phyloP scores from a whole-genome alignment of 2,888 invertebrate genomes.

The Allolobophora icterica region DNA sequence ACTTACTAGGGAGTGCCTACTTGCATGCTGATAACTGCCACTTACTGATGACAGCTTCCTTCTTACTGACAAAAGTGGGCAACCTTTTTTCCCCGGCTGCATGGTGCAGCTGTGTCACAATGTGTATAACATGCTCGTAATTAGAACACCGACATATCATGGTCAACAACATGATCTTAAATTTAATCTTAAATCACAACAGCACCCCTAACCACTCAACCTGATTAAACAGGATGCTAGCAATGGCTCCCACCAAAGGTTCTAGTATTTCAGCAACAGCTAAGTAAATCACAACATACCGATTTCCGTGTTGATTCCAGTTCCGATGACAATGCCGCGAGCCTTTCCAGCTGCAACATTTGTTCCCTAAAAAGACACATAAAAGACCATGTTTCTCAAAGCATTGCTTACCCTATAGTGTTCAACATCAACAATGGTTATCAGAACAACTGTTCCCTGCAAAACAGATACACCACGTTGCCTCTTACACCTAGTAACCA shows the following conservation, averaged over 20 bases:
- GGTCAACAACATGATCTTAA: neutral
- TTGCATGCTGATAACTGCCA: too few species aligned
- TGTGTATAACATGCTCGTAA: neutral
- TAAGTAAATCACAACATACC: conserved; percentile 68
- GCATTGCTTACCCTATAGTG: neutral
- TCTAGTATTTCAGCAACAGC: neutral
- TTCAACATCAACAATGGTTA: too few species aligned
- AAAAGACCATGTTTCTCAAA: neutral
- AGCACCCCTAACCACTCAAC: neutral
- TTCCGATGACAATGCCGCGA: conserved; percentile 96
- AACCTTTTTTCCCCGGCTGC: too few species aligned
- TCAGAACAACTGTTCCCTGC: too few species aligned
- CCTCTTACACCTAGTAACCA: too few species aligned
- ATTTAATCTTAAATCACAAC: neutral
- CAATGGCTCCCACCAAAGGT: neutral
- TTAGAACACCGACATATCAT: neutral
- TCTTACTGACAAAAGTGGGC: too few species aligned
- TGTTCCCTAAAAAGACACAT: conserved; percentile 75
- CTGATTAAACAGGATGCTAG: neutral
- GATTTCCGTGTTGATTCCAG: conserved; percentile 95
- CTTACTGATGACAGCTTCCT: too few species aligned
- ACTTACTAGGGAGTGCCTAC: too few species aligned
- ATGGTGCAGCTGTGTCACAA: too few species aligned
- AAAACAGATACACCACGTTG: too few species aligned
- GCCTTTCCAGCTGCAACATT: conserved; percentile 99